Base-by-base conservation (phyloP, 2,888 invertebrate species). In the Catonia carolina region DNA sequence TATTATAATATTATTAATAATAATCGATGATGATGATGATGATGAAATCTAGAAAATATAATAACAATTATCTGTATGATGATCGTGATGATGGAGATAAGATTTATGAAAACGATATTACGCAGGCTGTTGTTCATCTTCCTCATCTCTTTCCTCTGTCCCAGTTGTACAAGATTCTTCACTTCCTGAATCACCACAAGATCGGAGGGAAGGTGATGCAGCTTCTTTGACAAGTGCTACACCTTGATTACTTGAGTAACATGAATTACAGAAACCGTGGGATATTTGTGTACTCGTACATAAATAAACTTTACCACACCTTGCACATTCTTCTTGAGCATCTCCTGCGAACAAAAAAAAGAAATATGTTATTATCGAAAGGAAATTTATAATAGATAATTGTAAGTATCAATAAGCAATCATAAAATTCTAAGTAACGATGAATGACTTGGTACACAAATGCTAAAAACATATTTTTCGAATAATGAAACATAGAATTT, bases 251-350 rank as follows among this genome's bases (percentile, higher is more conserved):
- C 60, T 62, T 36, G 65, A 50, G 55, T 69, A 67, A 63, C 75
- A 75, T 59, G 70, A 69, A 53, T 65, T 63, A 62, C 73, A 74
- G 53, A 72, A 68, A 61, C 74, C 74, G 60, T 71, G 71, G 42
- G 71, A 68, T 14, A 69, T 62, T 53, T 67, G 57, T 33, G 35
- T 57, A 23, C 58, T 53, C n/a, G 73, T 68, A 31, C 71, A 67
- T 58, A 76, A 67, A 67, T 74, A 79, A 62, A 74, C 74, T 69
- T 80, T 80, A 39, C 79, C 78, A 67, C 81, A 81, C 50, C 77
- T 71, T 53, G 75, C 73, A 67, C 81, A 81, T 67, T 80, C 79
- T 67, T 79, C 80, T 69, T 80, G 79, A 2, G 77, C 77, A 67
- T 80, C 80, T 60, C 80, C 81, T 80, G 69, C 18, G 68, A 60